Evolutionary conservation across 2,888 invertebrate species (phyloP), one percentile per base, ranked within the genome.

Genomic region (Encarsia formosa): DNA sequence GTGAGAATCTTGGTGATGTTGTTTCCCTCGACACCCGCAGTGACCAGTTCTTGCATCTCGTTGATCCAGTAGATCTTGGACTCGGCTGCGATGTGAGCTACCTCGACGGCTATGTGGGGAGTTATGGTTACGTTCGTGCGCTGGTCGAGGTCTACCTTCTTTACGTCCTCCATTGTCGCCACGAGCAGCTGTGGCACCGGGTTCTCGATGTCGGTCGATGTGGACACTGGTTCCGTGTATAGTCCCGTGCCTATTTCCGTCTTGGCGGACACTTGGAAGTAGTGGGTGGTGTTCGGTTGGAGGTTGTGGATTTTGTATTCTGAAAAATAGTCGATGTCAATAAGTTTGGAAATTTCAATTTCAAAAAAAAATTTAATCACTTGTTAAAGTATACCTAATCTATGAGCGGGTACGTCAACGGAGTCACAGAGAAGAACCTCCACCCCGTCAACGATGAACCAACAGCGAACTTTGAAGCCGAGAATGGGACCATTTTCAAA

Each of bases 61-160:
- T 91, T 89, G 13, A 91, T 82, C 92, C 92, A 94, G 63, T 87
- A 87, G 5, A 91, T 77, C 19, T 84, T 80, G 49, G 84, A 81
- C 65, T 91, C 91, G 61, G 82, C 81, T 3, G 85, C 81, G 32
- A 86, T 77, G 54, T 82, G 81, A 8, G 82, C 79, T 52, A 91
- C 78, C 64, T 87, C 86, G 9, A 85, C 78, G 0, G 88, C 86
- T 49, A 83, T 83, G 6, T 83, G 83, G 6, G 83, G 82, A 32
- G 82, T 83, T 52, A 83, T 80, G 2, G 78, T 81, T 57, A 80
- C 78, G 42, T 81, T 81, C 5, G 78, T 78, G 24, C 84, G 81
- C 3, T 84, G 79, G 64, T 93, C 92, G 59, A 91, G 75, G 67
- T 93, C 92, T 6, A 86, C 76, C 29, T 89, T 80, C 55, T 82